These are phyloP conservation scores for Brachyhypopomus gauderio DNA, from an alignment of 2,113 vertebrate species.

Conservation along the genomic window DNA sequence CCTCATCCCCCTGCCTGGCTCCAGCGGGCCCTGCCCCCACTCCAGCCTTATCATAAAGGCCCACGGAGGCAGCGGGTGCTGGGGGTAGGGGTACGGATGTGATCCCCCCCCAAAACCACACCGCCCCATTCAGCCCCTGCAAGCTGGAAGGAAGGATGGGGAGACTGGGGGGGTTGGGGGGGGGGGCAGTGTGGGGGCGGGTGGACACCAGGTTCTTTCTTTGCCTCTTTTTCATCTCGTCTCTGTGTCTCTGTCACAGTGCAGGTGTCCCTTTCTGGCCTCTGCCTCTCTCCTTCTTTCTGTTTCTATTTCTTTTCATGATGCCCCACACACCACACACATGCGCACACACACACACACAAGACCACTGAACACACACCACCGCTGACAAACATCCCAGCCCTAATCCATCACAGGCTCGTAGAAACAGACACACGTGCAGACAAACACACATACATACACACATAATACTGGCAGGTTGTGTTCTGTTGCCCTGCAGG, in stretches of 20 bases:
- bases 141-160: slow-evolving; percentile 61
- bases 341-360: slow-evolving; percentile 47
- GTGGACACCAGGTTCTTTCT: slow-evolving; percentile 79
- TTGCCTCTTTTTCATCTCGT: slow-evolving; percentile 64
- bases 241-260: slow-evolving; percentile 52
- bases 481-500: slow-evolving; percentile 77
- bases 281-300: slow-evolving; percentile 51
- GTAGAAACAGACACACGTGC: slow-evolving; percentile 33
- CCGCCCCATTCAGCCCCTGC: slow-evolving; percentile 70
- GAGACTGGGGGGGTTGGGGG: slow-evolving; percentile 30
- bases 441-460: slow-evolving; percentile 47
- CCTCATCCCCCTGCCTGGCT: slow-evolving; percentile 71
- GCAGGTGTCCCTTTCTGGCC: slow-evolving; percentile 58
- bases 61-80: slow-evolving; percentile 62
- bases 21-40: slow-evolving; percentile 70
- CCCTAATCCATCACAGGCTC: slow-evolving; percentile 57
- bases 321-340: slow-evolving; percentile 39
- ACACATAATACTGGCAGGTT: slow-evolving; percentile 75
- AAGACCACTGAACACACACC: slow-evolving; percentile 47
- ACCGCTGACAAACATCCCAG: slow-evolving; percentile 54
- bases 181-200: slow-evolving; percentile 43
- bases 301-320: slow-evolving; percentile 51
- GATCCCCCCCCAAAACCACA: slow-evolving; percentile 64
- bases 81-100: slow-evolving; percentile 69
- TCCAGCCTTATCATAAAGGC: slow-evolving; percentile 72